Conservation (phyloP, 1,140 invertebrate species). For the Prorops nasuta region DNA sequence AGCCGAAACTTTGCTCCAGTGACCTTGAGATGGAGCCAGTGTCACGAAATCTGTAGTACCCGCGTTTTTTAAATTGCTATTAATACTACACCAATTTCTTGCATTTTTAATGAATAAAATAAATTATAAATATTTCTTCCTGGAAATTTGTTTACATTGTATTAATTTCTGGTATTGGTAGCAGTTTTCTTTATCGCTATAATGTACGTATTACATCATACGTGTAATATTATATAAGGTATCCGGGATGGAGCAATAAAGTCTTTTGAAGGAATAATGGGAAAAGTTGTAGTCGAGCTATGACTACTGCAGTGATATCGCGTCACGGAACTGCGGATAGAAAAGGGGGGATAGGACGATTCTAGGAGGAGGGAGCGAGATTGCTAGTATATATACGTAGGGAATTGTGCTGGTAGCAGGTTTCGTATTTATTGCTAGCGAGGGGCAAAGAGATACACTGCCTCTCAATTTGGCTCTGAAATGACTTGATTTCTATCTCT, state of each 20-base stretch:
- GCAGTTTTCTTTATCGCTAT: too few species aligned
- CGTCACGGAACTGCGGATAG: constrained; percentile 10
- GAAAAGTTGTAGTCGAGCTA: constrained; percentile 15
- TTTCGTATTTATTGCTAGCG: constrained; percentile 25
- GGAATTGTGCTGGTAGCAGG: constrained; percentile 7
- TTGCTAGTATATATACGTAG: too few species aligned
- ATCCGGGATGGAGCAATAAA: constrained; percentile 15
- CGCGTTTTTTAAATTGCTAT: too few species aligned
- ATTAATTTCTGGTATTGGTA: too few species aligned
- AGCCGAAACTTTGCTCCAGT: constrained; percentile 17
- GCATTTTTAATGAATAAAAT: too few species aligned
- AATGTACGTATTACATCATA: too few species aligned
- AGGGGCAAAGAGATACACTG: constrained; percentile 5
- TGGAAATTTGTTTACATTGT: too few species aligned
- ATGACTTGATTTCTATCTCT: constrained; percentile 6
- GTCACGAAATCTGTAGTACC: neutral
- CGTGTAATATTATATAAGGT: too few species aligned
- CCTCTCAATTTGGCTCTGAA: constrained; percentile 8
- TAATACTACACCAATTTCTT: too few species aligned
- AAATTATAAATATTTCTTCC: too few species aligned
- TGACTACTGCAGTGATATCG: constrained; percentile 8
- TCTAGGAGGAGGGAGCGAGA: constrained; percentile 15
- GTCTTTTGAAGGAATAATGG: constrained; percentile 21
- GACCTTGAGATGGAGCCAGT: constrained; percentile 28
- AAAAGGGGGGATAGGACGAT: constrained; percentile 15